Conservation (phyloP, 2,888 invertebrate genomes). For the Tetanocera ferruginea region DNA sequence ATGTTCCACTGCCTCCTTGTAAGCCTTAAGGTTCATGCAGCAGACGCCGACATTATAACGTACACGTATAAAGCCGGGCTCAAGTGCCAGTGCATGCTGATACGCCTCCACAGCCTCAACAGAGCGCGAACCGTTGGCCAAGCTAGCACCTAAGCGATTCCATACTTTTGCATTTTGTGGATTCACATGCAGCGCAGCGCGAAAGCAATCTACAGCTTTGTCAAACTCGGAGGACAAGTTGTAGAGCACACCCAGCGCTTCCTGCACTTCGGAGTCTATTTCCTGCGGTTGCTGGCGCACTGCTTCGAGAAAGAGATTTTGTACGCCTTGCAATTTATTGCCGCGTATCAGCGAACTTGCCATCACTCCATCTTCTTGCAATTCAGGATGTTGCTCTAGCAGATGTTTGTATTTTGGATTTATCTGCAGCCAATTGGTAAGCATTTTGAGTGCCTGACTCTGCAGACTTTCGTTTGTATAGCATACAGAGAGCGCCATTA, state of each 20-base stretch:
- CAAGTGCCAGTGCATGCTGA: constrained; percentile 87
- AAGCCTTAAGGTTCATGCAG: constrained; percentile 94
- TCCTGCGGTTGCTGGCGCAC: constrained; percentile 81
- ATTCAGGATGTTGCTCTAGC: constrained; percentile 67
- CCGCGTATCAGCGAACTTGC: constrained; percentile 71
- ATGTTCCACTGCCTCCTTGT: constrained; percentile 96
- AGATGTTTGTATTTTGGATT: constrained; percentile 88
- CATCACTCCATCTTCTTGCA: constrained; percentile 61
- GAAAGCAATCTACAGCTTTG: constrained; percentile 97
- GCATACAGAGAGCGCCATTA: constrained; percentile 92
- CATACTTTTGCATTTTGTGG: constrained; percentile 88
- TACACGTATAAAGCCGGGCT: constrained; percentile 96
- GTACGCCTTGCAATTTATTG: constrained; percentile 74
- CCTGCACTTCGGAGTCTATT: constrained; percentile 92
- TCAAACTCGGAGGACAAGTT: constrained; percentile 95
- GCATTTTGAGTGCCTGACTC: constrained; percentile 86
- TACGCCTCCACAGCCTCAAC: constrained; percentile 98
- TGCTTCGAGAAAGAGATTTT: constrained; percentile 82
- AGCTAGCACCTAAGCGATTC: constrained; percentile 97
- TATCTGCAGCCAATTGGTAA: constrained; percentile 82
- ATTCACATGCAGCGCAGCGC: constrained; percentile 86
- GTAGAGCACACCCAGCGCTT: constrained; percentile 94
- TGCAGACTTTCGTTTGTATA: constrained; percentile 97
- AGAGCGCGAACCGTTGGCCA: constrained; percentile 94
- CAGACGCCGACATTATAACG: constrained; percentile 98